Conservation (phyloP, 2,797 vertebrate genomes). For the Odontamblyopus lacepedii region DNA sequence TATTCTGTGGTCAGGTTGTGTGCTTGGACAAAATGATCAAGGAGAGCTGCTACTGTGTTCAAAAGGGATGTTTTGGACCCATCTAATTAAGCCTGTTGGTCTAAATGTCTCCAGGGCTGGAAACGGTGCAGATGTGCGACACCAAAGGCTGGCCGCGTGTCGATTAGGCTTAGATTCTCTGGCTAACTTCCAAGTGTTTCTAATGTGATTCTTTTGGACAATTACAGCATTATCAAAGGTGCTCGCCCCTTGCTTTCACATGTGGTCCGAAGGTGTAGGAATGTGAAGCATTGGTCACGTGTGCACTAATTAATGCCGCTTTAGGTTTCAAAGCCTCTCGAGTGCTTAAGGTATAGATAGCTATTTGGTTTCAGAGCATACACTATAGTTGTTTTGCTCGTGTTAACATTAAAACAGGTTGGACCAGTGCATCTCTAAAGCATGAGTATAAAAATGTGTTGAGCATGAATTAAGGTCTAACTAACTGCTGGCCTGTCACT, state of each 20-base stretch:
- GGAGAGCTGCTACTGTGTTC: slow-evolving; percentile 43
- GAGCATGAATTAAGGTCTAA: slow-evolving; percentile 58
- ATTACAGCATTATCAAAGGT: slow-evolving; percentile 54
- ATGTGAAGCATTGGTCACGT: slow-evolving; percentile 42
- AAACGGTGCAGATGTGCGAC: slow-evolving; percentile 64
- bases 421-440: slow-evolving; percentile 43
- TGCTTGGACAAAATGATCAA: slow-evolving; percentile 8
- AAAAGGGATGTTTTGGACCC: slow-evolving; percentile 52
- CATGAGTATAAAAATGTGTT: slow-evolving; percentile 36
- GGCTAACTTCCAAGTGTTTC: slow-evolving; percentile 51
- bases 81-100: slow-evolving; percentile 66
- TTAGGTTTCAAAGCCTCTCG: slow-evolving; percentile 39
- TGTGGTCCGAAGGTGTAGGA: slow-evolving; percentile 27
- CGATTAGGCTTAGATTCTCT: slow-evolving; percentile 42
- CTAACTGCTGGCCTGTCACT: slow-evolving; percentile 67
- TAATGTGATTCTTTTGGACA: slow-evolving; percentile 59
- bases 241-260: slow-evolving; percentile 35
- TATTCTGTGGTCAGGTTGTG: slow-evolving; percentile 7
- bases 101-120: slow-evolving; percentile 66
- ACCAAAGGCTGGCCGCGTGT: slow-evolving; percentile 52
- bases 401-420: slow-evolving; percentile 33
- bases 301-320: slow-evolving; percentile 51
- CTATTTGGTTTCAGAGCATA: slow-evolving; percentile 21
- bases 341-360: slow-evolving; percentile 21
- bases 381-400: not conserved